Percentiles rank a stretch among this genome's conserved stretches.
phyloP scores from a whole-genome alignment of 1,140 invertebrate species.

The Campoletis sonorensis region DNA sequence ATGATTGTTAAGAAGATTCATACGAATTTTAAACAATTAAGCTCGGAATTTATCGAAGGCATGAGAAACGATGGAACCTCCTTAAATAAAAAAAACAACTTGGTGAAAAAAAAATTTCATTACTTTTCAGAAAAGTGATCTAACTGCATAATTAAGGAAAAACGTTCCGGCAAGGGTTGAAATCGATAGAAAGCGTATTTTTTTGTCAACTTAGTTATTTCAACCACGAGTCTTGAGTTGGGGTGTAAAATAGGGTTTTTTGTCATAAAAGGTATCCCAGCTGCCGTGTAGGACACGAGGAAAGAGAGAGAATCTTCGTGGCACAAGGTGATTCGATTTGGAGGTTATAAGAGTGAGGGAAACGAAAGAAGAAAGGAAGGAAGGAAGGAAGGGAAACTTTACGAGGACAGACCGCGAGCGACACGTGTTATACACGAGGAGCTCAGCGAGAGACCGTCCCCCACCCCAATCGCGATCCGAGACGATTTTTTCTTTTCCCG shows the following conservation, averaged over 20 bases:
- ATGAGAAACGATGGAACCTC: too few species aligned
- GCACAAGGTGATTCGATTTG: not conserved
- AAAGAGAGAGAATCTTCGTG: not conserved
- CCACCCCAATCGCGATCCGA: slow-evolving; percentile 32
- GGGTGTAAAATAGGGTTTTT: not conserved
- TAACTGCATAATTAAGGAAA: too few species aligned
- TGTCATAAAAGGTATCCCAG: not conserved
- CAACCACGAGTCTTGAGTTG: not conserved
- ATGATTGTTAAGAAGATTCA: too few species aligned
- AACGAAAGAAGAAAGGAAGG: slow-evolving; percentile 13
- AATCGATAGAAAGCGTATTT: too few species aligned
- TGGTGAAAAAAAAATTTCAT: too few species aligned
- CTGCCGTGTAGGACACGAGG: not conserved
- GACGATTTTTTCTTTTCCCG: slow-evolving; percentile 24
- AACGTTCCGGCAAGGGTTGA: too few species aligned
- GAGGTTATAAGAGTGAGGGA: slow-evolving; percentile 2
- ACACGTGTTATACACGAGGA: slow-evolving; percentile 62
- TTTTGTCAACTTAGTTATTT: not conserved
- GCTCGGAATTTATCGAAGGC: too few species aligned
- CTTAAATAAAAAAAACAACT: too few species aligned
- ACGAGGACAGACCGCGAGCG: slow-evolving; percentile 53
- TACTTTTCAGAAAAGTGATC: too few species aligned
- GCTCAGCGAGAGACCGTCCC: slow-evolving; percentile 34
- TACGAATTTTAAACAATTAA: too few species aligned
- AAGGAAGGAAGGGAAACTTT: slow-evolving; percentile 56